A percentile compares a stretch with the other conserved stretches of the same genome.
phyloP scores from a whole-genome alignment of 2,113 vertebrate genomes.

The Aptenodytes patagonicus region DNA sequence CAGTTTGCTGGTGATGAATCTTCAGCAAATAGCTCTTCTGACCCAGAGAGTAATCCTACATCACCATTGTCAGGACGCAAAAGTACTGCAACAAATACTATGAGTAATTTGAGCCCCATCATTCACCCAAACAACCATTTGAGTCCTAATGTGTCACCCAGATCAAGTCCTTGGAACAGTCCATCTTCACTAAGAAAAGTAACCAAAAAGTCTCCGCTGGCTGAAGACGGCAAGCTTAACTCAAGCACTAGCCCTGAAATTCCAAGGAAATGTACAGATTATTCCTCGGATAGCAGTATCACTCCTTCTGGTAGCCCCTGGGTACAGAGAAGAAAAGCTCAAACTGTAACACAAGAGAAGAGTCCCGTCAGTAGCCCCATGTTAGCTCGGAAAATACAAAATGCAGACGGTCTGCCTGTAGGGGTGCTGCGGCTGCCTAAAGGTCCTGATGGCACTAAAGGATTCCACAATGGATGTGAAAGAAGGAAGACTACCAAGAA shows the following conservation, averaged over 20 bases:
- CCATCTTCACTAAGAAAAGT: conserved; percentile 86
- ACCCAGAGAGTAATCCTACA: conserved; percentile 89
- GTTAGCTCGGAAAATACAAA: conserved; percentile 86
- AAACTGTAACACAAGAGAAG: conserved; percentile 83
- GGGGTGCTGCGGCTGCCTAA: conserved; percentile 88
- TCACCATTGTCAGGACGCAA: conserved; percentile 85
- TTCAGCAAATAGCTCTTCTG: conserved; percentile 93
- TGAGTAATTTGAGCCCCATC: conserved; percentile 84
- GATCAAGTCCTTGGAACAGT: conserved; percentile 93
- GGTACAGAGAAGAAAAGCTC: conserved; percentile 91
- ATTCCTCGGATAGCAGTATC: conserved; percentile 92
- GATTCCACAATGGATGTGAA: conserved; percentile 83
- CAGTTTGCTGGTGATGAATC: conserved; percentile 89
- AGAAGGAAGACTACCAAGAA: conserved; percentile 65
- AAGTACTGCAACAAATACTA: conserved; percentile 67
- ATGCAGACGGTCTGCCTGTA: conserved; percentile 84
- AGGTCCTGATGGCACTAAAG: conserved; percentile 91
- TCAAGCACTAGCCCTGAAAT: conserved; percentile 75
- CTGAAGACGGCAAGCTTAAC: conserved; percentile 78
- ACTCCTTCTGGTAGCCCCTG: conserved; percentile 95
- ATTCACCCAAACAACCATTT: conserved; percentile 83
- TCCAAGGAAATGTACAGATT: conserved; percentile 80
- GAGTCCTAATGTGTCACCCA: conserved; percentile 89
- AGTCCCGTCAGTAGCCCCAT: conserved; percentile 87
- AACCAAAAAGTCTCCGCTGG: conserved; percentile 85